Evolutionary conservation across 2,797 vertebrate species (phyloP), one percentile per base, ranked within the genome.

Genomic region (Carapus acus): DNA sequence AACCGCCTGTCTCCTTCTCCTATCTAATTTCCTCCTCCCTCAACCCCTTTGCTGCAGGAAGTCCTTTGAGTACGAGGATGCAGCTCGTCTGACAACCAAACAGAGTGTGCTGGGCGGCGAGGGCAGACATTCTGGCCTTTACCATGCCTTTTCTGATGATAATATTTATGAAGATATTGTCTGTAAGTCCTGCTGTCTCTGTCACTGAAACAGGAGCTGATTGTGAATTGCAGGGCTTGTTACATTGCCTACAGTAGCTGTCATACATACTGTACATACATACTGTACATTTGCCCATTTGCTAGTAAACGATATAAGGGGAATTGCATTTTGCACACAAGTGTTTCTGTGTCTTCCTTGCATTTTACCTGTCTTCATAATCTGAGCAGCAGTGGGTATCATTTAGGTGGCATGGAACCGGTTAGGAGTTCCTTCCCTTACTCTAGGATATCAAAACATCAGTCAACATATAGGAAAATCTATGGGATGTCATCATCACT

Each of bases 41-140:
- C 16, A n/a, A n/a, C n/a, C n/a, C n/a, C n/a, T n/a, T 49, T 46
- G 11, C 27, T 34, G 45, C 79, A 99, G 96, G 90, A 98, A 98
- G 85, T 99, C 95, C 44, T 99, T 96, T 86, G 96, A 99, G 86
- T 99, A 93, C 65, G 96, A 99, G 80, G 95, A 99, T 74, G 90
- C 92, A 34, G 89, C 91, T 22, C 88, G 84, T 61, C 89, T 93
- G 67, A 87, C 86, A 1, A 55, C 56, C 46, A 78, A 89, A 76
- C 82, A 58, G 67, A 85, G 78, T 58, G 73, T 79, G 13, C 70
- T 57, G 40, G 79, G 73, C 23, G 86, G 74, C 14, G 87, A 88
- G 74, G 65, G 70, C n/a, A 52, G 85, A 24, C 73, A 81, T 56
- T 83, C 90, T 0, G 74, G 79, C 61, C 88, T 99, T 8, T 83